phyloP scores from a whole-genome alignment of 2,888 invertebrate species.

The Perdita meconis region DNA sequence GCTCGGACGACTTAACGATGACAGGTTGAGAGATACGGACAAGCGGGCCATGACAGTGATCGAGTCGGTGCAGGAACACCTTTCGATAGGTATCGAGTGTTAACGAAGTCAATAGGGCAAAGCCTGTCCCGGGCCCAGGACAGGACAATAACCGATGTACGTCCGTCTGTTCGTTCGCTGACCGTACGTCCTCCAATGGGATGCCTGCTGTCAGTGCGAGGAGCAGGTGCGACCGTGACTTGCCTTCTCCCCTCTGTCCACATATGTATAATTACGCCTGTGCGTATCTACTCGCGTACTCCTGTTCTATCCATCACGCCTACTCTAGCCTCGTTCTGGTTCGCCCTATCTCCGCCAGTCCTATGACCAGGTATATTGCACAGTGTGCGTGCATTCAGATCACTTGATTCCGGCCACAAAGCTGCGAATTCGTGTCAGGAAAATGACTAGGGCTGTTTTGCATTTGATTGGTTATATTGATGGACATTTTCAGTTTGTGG shows the following conservation, averaged over 20 bases:
- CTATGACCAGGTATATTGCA: not conserved
- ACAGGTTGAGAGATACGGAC: conserved; percentile 27
- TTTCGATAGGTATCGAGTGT: conserved; percentile 68
- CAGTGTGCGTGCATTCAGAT: conserved; percentile 3
- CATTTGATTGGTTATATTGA: not conserved
- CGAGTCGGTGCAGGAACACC: conserved; percentile 61
- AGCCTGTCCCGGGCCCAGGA: conserved; percentile 56
- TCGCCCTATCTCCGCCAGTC: not conserved
- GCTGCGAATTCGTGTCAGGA: too few species aligned
- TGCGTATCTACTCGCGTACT: conserved; percentile 53
- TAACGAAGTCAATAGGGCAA: conserved; percentile 74
- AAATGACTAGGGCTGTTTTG: not conserved
- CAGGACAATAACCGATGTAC: conserved; percentile 73
- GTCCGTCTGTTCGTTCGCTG: conserved; percentile 69
- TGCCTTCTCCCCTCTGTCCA: conserved; percentile 69
- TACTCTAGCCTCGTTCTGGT: conserved; percentile 41
- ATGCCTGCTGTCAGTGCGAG: conserved; percentile 72
- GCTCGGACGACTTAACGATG: conserved; percentile 41
- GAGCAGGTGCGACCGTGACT: conserved; percentile 81
- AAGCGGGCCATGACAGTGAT: conserved; percentile 57
- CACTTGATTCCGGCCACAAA: too few species aligned
- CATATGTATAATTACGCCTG: conserved; percentile 71
- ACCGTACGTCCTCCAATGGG: conserved; percentile 71
- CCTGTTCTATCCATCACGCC: conserved; percentile 37
- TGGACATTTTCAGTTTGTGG: too few species aligned